phyloP scores from a whole-genome alignment of 2,113 vertebrate species.

The Procavia capensis region DNA sequence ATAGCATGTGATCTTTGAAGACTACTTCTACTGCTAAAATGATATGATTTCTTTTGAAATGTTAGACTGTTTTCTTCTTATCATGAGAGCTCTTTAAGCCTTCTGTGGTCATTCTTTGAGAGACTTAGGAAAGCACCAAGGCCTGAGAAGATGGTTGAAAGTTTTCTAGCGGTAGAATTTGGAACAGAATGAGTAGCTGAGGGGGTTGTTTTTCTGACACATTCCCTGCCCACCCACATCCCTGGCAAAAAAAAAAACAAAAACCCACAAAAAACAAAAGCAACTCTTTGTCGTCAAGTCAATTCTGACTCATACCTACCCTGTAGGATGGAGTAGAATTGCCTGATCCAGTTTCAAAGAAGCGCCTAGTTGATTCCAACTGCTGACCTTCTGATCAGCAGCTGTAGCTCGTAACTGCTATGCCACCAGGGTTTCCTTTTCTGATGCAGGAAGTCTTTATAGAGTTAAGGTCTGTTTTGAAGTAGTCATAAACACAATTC shows the following conservation, averaged over 20 bases:
- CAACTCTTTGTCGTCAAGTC: too few relatives aligned
- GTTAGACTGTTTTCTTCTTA: not conserved
- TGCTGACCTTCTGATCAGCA: too few relatives aligned
- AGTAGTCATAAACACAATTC: not conserved
- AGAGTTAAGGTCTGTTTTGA: constrained; percentile 32
- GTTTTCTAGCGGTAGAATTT: not conserved
- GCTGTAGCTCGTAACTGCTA: too few relatives aligned
- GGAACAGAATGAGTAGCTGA: not conserved
- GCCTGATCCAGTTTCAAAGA: too few relatives aligned
- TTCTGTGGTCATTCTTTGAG: not conserved
- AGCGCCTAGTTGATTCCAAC: too few relatives aligned
- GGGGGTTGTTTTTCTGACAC: not conserved
- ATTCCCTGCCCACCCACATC: too few relatives aligned
- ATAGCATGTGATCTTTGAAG: not conserved
- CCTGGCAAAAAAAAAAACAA: too few relatives aligned
- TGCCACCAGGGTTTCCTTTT: too few relatives aligned
- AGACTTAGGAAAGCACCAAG: not conserved
- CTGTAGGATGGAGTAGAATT: too few relatives aligned
- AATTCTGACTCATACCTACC: too few relatives aligned
- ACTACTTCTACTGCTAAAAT: not conserved
- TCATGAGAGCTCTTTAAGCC: not conserved
- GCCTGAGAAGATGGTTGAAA: not conserved
- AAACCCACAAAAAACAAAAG: too few relatives aligned
- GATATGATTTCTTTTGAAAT: not conserved
- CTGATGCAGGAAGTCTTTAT: not conserved